Evolutionary conservation across 2,797 vertebrate species (phyloP).

Genomic region (Diceros bicornis): DNA sequence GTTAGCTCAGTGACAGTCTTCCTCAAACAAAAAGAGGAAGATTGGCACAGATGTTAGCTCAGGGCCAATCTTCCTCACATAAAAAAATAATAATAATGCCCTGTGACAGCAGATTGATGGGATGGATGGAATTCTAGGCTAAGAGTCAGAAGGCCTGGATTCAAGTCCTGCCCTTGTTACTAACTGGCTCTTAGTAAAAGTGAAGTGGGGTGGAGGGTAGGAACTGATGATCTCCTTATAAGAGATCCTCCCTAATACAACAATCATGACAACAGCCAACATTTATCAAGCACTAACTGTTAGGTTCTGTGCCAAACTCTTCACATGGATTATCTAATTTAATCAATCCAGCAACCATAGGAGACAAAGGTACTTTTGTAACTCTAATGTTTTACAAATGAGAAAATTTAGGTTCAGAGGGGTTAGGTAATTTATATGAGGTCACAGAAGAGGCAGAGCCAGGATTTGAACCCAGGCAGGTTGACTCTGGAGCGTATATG

Average conservation of each 20-base stretch:
- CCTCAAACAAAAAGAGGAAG: no score
- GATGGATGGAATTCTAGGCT: constrained; percentile 42
- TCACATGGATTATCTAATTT: constrained; percentile 54
- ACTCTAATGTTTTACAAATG: constrained; percentile 24
- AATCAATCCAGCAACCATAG: constrained; percentile 2
- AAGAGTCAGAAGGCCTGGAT: constrained; percentile 55
- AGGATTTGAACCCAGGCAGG: constrained; percentile 26
- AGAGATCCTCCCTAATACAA: background rate
- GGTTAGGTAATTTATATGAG: constrained; percentile 50
- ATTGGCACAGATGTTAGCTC: no score
- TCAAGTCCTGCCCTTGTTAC: constrained; percentile 12
- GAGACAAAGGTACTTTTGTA: constrained; percentile 44
- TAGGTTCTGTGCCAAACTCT: constrained; percentile 36
- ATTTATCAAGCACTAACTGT: constrained; percentile 51
- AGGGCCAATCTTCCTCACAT: no score
- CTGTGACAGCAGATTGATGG: constrained; percentile 4
- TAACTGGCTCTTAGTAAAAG: constrained; percentile 52
- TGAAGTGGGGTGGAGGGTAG: background rate
- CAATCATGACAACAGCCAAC: background rate
- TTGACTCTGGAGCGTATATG: constrained; percentile 2
- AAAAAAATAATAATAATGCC: background rate
- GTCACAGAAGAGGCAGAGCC: constrained; percentile 46
- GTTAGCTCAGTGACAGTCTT: no score
- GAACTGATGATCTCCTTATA: background rate
- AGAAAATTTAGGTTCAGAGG: constrained; percentile 50